Percentiles rank a stretch among this genome's conserved stretches.
Evolutionary conservation across 2,888 invertebrate genomes (phyloP).

Genomic region (Drosophila nr. fundita): DNA sequence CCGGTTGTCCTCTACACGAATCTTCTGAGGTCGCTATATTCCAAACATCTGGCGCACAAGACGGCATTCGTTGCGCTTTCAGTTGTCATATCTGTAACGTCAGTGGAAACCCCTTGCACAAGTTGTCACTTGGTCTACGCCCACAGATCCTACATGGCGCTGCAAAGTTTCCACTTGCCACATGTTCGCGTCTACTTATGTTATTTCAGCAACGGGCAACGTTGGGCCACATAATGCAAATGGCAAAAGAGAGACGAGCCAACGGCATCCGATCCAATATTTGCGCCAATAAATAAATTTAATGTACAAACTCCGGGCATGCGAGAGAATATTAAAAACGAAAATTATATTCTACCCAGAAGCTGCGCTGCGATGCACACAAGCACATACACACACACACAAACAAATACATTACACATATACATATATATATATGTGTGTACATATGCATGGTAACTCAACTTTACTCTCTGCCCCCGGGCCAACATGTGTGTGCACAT

Average conservation of each 20-base stretch:
- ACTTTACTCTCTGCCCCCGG: constrained; percentile 21
- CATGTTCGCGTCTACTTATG: constrained; percentile 30
- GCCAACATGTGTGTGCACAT: constrained; percentile 47
- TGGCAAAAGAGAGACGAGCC: constrained; percentile 50
- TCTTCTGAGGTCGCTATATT: constrained; percentile 22
- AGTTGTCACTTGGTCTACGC: constrained; percentile 43
- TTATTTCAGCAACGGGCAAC: constrained; percentile 35
- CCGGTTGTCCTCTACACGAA: constrained; percentile 33
- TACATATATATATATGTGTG: constrained; percentile 5
- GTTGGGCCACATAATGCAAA: constrained; percentile 66
- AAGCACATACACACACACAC: constrained; percentile 7
- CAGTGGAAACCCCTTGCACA: constrained; percentile 31
- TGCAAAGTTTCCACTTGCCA: constrained; percentile 9
- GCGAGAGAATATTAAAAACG: constrained; percentile 82
- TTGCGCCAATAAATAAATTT: constrained; percentile 82
- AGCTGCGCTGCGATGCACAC: constrained; percentile 52
- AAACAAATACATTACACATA: constrained; percentile 4
- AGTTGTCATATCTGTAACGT: constrained; percentile 26
- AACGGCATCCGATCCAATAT: constrained; percentile 81
- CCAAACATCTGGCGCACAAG: constrained; percentile 24
- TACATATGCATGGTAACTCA: constrained; percentile 52
- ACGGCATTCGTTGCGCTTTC: constrained; percentile 5
- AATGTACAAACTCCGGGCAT: constrained; percentile 79
- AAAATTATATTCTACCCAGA: constrained; percentile 78
- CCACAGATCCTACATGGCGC: constrained; percentile 27